phyloP scores from a whole-genome alignment of 2,888 invertebrate genomes.

The Euzophera pinguis region DNA sequence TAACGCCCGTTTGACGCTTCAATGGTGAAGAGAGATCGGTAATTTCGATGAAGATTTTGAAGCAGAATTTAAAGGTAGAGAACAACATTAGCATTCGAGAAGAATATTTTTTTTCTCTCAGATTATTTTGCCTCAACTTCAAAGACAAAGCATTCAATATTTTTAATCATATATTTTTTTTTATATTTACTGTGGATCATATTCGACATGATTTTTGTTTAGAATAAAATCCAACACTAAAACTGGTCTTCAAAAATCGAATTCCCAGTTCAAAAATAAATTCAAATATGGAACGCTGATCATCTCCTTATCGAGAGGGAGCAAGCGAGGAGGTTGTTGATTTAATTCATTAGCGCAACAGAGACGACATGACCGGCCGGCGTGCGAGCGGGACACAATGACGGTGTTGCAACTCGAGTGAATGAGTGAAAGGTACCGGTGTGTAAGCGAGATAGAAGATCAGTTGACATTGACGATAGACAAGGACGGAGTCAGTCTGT shows the following conservation, averaged over 20 bases:
- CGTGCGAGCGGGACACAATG: slow-evolving; percentile 37
- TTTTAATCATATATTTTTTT: too few relatives aligned
- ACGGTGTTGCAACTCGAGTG: slow-evolving; percentile 29
- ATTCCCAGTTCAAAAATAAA: slow-evolving; percentile 54
- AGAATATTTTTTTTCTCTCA: too few relatives aligned
- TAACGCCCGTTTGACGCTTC: slow-evolving; percentile 30
- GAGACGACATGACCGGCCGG: slow-evolving; percentile 49
- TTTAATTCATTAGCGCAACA: slow-evolving; percentile 76
- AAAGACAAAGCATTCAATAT: too few relatives aligned
- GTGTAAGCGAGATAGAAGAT: slow-evolving; percentile 36
- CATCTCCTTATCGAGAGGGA: slow-evolving; percentile 63
- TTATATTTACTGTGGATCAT: too few relatives aligned
- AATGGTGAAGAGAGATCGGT: slow-evolving; percentile 26
- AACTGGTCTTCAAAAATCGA: too few relatives aligned
- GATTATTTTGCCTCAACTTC: too few relatives aligned
- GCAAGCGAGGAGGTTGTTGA: slow-evolving; percentile 72
- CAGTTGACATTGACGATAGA: slow-evolving; percentile 36
- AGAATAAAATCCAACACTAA: too few relatives aligned
- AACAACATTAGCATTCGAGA: too few relatives aligned
- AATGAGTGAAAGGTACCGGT: slow-evolving; percentile 46
- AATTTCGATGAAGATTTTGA: not conserved
- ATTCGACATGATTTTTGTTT: too few relatives aligned
- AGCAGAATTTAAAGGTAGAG: too few relatives aligned
- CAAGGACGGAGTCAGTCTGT: slow-evolving; percentile 57
- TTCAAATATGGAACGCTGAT: slow-evolving; percentile 61